phyloP scores from a whole-genome alignment of 1,140 invertebrate genomes.

The Drosophila truncata region DNA sequence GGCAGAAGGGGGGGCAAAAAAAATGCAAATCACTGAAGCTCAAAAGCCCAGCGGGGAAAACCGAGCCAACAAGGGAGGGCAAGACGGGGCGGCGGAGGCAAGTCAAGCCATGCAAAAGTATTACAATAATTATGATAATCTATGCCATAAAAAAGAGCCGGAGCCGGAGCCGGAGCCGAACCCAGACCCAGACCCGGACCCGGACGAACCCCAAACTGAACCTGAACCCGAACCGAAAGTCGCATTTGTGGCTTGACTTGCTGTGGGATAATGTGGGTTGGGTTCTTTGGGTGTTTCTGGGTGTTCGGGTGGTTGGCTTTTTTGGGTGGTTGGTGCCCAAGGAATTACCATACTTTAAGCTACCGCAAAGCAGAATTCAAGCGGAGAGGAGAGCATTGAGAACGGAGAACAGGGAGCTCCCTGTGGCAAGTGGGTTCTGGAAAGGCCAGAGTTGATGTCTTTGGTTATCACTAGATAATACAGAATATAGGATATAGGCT shows the following conservation, averaged over 20 bases:
- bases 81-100: neutral
- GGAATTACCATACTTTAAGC: conserved; percentile 82
- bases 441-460: conserved; percentile 41
- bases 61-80: neutral
- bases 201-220: conserved; percentile 34
- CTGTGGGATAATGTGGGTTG: conserved; percentile 32
- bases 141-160: conserved; percentile 78
- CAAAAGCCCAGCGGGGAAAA: conserved; percentile 63
- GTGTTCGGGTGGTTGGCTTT: neutral
- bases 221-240: conserved; percentile 46
- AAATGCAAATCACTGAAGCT: conserved; percentile 82
- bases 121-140: conserved; percentile 85
- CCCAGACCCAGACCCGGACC: conserved; percentile 15
- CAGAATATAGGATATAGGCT: neutral
- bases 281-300: neutral
- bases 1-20: conserved; percentile 11
- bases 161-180: neutral
- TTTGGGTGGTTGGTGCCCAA: conserved; percentile 13
- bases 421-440: conserved; percentile 20
- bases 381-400: neutral
- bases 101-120: conserved; percentile 82
- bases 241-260: conserved; percentile 69
- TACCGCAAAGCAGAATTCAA: conserved; percentile 59
- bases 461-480: conserved; percentile 36
- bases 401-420: neutral